Evolutionary conservation across 2,888 invertebrate genomes (phyloP).

Genomic region (Leptopilina myrica): DNA sequence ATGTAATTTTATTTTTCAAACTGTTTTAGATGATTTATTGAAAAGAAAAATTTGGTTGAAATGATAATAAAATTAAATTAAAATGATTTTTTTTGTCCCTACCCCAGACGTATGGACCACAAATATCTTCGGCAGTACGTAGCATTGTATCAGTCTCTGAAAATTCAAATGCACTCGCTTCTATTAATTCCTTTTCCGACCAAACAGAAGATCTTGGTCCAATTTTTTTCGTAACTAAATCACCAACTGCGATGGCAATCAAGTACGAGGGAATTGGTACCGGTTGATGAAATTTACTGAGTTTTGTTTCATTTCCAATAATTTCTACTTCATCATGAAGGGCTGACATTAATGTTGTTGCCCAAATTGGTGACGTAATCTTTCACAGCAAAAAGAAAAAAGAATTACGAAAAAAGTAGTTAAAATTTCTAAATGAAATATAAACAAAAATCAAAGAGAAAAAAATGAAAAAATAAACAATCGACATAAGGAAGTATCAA

Average conservation of each 20-base stretch:
- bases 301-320: conserved; percentile 73
- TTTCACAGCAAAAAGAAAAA: conserved; percentile 60
- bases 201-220: conserved; percentile 92
- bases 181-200: conserved; percentile 91
- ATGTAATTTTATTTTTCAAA: too few relatives aligned
- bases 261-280: conserved; percentile 94
- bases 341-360: conserved; percentile 94
- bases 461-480: neutral
- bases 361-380: conserved; percentile 85
- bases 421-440: neutral
- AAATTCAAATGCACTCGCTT: conserved; percentile 92
- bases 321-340: conserved; percentile 78
- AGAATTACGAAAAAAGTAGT: neutral
- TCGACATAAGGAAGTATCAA: too few relatives aligned
- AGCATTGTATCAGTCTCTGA: conserved; percentile 91
- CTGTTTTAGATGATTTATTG: too few relatives aligned
- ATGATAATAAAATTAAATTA: too few relatives aligned
- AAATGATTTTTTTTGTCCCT: conserved; percentile 16
- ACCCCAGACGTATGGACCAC: conserved; percentile 95
- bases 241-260: conserved; percentile 92
- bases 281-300: conserved; percentile 83
- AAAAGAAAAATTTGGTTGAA: neutral
- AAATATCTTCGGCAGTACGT: conserved; percentile 87
- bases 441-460: neutral
- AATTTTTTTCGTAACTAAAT: conserved; percentile 84